Evolutionary conservation across 2,888 invertebrate species (phyloP).

Genomic region (Margaritifera margaritifera): DNA sequence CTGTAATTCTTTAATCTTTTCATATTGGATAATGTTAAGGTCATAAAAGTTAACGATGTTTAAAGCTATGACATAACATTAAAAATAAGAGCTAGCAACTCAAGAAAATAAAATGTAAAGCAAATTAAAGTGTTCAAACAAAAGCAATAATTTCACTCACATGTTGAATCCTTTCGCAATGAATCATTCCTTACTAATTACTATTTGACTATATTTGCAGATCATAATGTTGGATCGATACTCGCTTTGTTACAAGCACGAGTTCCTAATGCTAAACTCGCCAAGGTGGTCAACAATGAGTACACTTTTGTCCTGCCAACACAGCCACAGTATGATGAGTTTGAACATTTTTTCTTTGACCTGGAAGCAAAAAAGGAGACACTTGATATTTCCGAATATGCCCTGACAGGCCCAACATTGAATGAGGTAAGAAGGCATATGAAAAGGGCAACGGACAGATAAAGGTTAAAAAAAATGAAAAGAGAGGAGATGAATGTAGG

Average conservation of each 20-base stretch:
- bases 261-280: constrained; percentile 71
- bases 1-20: too few relatives aligned
- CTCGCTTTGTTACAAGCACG: constrained; percentile 65
- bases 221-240: constrained; percentile 27
- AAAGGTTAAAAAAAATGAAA: neutral
- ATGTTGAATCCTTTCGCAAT: too few relatives aligned
- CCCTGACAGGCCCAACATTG: constrained; percentile 76
- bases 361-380: constrained; percentile 71
- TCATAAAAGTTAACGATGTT: too few relatives aligned
- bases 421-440: constrained; percentile 74
- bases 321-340: constrained; percentile 17
- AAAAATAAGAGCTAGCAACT: too few relatives aligned
- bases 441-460: neutral
- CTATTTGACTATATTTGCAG: constrained; percentile 16
- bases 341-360: constrained; percentile 50
- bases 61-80: too few relatives aligned
- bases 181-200: too few relatives aligned
- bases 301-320: constrained; percentile 72
- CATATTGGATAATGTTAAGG: too few relatives aligned
- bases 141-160: too few relatives aligned
- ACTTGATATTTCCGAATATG: constrained; percentile 74
- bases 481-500: neutral
- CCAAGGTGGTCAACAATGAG: constrained; percentile 75
- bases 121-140: too few relatives aligned
- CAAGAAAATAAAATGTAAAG: too few relatives aligned